Evolutionary conservation across 2,888 invertebrate species (phyloP).

Genomic region (Apeira syringaria): DNA sequence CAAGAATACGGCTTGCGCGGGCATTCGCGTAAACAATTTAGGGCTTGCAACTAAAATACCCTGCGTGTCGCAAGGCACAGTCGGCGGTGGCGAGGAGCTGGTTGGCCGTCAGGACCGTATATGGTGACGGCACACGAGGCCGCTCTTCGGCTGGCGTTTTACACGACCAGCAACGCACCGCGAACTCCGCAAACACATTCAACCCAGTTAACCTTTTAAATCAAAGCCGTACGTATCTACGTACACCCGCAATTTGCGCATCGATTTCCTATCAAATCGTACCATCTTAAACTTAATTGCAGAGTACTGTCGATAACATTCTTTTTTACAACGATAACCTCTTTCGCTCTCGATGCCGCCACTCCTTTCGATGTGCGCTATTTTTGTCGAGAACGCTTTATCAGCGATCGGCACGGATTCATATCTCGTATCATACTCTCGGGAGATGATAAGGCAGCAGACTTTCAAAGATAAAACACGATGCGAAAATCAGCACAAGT

Average conservation of each 20-base stretch:
- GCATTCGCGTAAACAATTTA: slow-evolving; percentile 57
- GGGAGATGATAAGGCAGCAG: slow-evolving; percentile 46
- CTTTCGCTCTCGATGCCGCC: slow-evolving; percentile 18
- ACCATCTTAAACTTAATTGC: slow-evolving; percentile 42
- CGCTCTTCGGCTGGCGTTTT: slow-evolving; percentile 37
- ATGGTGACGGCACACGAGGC: slow-evolving; percentile 66
- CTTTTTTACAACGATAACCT: slow-evolving; percentile 25
- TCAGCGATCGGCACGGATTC: slow-evolving; percentile 44
- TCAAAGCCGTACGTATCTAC: slow-evolving; percentile 31
- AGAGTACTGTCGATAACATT: slow-evolving; percentile 31
- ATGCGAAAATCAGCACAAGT: slow-evolving; percentile 59
- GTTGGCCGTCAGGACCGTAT: slow-evolving; percentile 70
- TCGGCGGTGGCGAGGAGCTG: slow-evolving; percentile 34
- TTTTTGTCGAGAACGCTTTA: slow-evolving; percentile 34
- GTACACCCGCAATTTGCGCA: slow-evolving; percentile 41
- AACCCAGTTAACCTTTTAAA: slow-evolving; percentile 40
- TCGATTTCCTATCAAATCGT: slow-evolving; percentile 32
- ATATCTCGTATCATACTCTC: slow-evolving; percentile 55
- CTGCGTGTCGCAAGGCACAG: slow-evolving; percentile 52
- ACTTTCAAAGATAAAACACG: slow-evolving; percentile 64
- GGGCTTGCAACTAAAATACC: slow-evolving; percentile 65
- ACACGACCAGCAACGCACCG: slow-evolving; percentile 24
- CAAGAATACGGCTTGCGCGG: slow-evolving; percentile 41
- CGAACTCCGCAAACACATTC: slow-evolving; percentile 45
- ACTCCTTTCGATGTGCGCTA: slow-evolving; percentile 22